Evolutionary conservation across 2,888 invertebrate species (phyloP), one percentile per base, ranked within the genome.

Genomic region (Apeira syringaria): DNA sequence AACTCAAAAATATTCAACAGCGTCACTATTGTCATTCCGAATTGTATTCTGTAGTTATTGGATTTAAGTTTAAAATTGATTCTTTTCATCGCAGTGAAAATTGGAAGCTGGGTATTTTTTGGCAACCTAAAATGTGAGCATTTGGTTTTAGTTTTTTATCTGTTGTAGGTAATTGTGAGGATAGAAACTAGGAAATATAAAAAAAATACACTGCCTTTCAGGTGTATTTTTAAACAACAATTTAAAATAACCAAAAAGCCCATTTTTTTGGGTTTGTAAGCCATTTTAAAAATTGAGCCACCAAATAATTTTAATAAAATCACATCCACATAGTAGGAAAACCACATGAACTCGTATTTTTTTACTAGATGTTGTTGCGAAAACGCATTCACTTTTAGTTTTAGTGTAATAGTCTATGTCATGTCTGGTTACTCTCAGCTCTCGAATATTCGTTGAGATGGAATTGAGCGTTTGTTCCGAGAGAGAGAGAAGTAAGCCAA

Each of bases 61-160:
- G 22, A 48, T 50, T 34, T 39, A 25, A 46, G 47, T 44, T 44
- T 28, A 11, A 50, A 48, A 30, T 50, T 27, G 42, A 30, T 38
- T 32, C 11, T 27, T 42, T 20, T 36, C 17, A 11, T 29, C 26
- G 34, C 36, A 32, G 22, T 42, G 9, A 20, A 41, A 45, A 47
- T 48, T n/a, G 28, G 25, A 41, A 39, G 37, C 18, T 29, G 28
- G 29, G 44, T 44, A 32, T 32, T 32, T n/a, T n/a, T n/a, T n/a
- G n/a, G n/a, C n/a, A n/a, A n/a, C n/a, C n/a, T n/a, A n/a, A n/a
- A n/a, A n/a, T n/a, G n/a, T n/a, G n/a, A n/a, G n/a, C n/a, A n/a
- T n/a, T n/a, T n/a, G n/a, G n/a, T n/a, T n/a, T n/a, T n/a, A n/a
- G n/a, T n/a, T n/a, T n/a, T n/a, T n/a, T n/a, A n/a, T n/a, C n/a